Base-by-base conservation (phyloP, 2,797 vertebrate species). In the Muraenolepis orangiensis region DNA sequence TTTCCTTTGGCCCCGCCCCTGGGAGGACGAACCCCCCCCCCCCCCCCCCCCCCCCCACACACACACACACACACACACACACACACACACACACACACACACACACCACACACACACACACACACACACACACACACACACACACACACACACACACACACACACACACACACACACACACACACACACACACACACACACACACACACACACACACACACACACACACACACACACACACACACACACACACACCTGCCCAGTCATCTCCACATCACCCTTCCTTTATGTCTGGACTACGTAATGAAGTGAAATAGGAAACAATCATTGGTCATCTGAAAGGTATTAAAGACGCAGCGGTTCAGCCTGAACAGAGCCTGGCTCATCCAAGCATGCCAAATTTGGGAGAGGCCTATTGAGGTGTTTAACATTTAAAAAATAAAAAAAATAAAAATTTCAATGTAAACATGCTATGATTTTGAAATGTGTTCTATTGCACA, bases 291-390 rank as follows among this genome's bases (percentile, higher is more conserved):
- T 82, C 87, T 87, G 86, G 86, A 87, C 85, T 82, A 84, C 81
- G 89, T 91, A 88, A 90, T 83, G 77, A 85, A 78, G 80, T 78
- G 71, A 31, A 86, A 82, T 76, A n/a, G 70, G 77, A 82, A 90
- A 88, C 82, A 78, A 88, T 87, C 80, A 78, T 29, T 73, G 78
- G 80, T 82, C 76, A 88, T 86, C 82, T 82, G 76, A 80, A 81
- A 78, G 64, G 83, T 87, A 88, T 87, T 87, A 89, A 70, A 69
- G n/a, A 85, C 79, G 32, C 80, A 78, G 78, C 78, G 80, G 85
- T 51, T 14, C 46, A n/a, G 46, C 46, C 46, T n/a, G 7, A 51
- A 51, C 46, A 51, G 46, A 51, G 46, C 18, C 46, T n/a, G 46
- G 46, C 46, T 51, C 46, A n/a, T 4, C 46, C 46, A 46, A 16